These are phyloP conservation scores for Scatophagus argus DNA, from an alignment of 2,113 vertebrate species.

Conservation along the genomic window DNA sequence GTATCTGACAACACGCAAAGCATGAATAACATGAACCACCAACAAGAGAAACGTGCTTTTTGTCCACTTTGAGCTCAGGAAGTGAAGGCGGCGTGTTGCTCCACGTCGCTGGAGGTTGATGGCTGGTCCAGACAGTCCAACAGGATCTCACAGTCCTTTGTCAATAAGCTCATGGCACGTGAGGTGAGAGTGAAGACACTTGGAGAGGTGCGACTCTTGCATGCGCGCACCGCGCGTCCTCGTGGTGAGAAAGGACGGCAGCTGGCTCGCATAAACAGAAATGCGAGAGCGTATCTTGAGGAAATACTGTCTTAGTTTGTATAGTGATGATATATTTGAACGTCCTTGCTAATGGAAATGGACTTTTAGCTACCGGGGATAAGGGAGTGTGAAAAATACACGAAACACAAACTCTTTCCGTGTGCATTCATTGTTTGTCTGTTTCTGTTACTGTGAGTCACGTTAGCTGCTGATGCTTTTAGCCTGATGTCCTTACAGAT, in stretches of 20 bases:
- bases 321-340: no score
- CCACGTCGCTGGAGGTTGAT: background rate
- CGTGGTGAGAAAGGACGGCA: background rate
- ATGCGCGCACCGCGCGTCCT: slow-evolving; percentile 21
- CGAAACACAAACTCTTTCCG: background rate
- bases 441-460: no score
- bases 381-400: no score
- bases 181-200: slow-evolving; percentile 73
- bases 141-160: slow-evolving; percentile 69
- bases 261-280: no score
- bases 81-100: background rate
- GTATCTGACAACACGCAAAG: slow-evolving; percentile 60
- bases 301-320: background rate
- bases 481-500: background rate
- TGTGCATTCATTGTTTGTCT: no score
- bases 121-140: slow-evolving; percentile 30
- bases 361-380: no score
- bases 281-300: background rate
- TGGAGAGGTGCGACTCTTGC: slow-evolving; percentile 63
- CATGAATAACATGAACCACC: slow-evolving; percentile 41
- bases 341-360: background rate
- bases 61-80: no score
- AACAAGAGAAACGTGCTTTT: background rate
- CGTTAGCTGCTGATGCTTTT: no score
- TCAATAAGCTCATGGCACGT: slow-evolving; percentile 37